phyloP scores from a whole-genome alignment of 2,113 vertebrate genomes.

The Microcebus griseorufus region DNA sequence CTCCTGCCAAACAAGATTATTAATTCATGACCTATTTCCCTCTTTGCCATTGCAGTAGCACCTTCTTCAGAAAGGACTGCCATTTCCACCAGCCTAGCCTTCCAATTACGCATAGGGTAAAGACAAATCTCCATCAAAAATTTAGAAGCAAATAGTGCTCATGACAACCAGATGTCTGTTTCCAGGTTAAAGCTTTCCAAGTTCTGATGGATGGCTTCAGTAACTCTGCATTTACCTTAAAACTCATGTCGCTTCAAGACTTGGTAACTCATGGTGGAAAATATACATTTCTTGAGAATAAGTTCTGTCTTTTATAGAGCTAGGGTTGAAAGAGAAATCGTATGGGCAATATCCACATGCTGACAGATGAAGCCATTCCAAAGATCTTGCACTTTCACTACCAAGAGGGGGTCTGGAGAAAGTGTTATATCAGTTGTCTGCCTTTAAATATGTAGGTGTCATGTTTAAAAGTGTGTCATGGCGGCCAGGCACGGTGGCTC shows the following conservation, averaged over 20 bases:
- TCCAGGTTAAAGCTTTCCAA: background rate
- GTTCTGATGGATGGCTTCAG: background rate
- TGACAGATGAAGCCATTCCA: background rate
- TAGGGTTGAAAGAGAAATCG: background rate
- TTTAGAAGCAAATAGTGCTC: background rate
- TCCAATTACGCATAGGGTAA: background rate
- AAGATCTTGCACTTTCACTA: background rate
- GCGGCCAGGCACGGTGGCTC: no score
- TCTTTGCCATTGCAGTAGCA: background rate
- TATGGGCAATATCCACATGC: background rate
- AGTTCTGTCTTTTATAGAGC: background rate
- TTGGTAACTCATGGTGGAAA: background rate
- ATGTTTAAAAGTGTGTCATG: background rate
- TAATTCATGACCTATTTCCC: background rate
- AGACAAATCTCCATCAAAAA: background rate
- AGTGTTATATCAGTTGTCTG: background rate
- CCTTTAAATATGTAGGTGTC: background rate
- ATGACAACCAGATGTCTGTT: background rate
- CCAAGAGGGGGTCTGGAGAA: background rate
- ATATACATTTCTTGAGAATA: background rate
- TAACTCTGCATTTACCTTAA: background rate
- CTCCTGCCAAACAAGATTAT: background rate
- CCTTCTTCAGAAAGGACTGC: conserved; percentile 27
- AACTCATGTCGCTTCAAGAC: background rate
- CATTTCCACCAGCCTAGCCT: background rate